Evolutionary conservation across 2,113 vertebrate species (phyloP), one percentile per base, ranked within the genome.

Genomic region (Chionomys nivalis): DNA sequence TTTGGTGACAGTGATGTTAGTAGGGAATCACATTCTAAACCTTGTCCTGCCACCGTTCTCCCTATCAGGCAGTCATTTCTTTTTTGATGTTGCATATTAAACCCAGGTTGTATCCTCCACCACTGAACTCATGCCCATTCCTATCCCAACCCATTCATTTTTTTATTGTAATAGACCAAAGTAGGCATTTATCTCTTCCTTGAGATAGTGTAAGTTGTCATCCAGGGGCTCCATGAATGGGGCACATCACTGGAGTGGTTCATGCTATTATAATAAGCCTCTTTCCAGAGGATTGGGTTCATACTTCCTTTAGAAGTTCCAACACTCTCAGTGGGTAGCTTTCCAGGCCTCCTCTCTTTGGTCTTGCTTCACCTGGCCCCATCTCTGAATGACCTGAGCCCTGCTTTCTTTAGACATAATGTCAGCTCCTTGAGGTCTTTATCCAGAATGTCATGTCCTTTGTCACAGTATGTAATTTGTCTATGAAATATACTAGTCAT

Each of bases 261-360:
- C 61, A n/a, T n/a, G 75, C n/a, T 1, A 0, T 16, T 39, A 26
- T 75, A 7, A 14, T 10, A 3, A 0, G 0, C 31, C 94, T 65
- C 63, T 96, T 44, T 89, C 70, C 52, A 39, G 68, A 78, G 13
- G 19, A 5, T 58, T 2, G 75, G 75, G 36, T 33, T 12, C 3
- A 13, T 7, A 7, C 49, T 78, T 39, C 19, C 3, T 1, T 65
- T 68, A 26, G 21, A 24, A 7, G 33, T 26, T 10, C 6, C 21
- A 7, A 33, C 7, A 47, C 11, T 31, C 11, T 68, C 19, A 3
- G 68, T 77, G 31, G 47, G 36, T 10, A 73, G 9, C 44, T 66
- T 3, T 7, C 55, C 44, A 13, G 17, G 17, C 36, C 52, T 79
- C 17, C 2, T 36, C 8, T 75, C 55, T 42, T 70, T 72, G 6